Base-by-base conservation (phyloP, 2,888 invertebrate species). In the Cerastis leucographa region DNA sequence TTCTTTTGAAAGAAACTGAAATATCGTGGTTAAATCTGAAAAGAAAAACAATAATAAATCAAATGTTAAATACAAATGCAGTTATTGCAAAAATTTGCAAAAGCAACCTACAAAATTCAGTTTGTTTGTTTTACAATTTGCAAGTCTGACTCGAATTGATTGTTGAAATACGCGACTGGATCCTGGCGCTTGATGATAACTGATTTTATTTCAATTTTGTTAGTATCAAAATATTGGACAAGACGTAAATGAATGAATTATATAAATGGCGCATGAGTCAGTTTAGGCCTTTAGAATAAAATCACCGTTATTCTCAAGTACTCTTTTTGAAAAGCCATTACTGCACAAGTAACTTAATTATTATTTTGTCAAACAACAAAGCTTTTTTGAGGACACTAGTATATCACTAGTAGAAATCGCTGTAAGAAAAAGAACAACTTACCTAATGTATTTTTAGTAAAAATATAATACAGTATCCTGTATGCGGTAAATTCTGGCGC, bases 371-470 rank as follows among this genome's bases (percentile, higher is more conserved):
- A 35, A 70, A 11, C 12, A 46, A 25, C 12, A 29, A 44, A 29
- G 25, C 25, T 35, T 40, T 19, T 42, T 73, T 44, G 7, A 12
- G 5, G 22, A 29, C 42, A 54, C 29, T 74, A 54, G 8, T 29
- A 17, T 29, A 42, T 29, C 19, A 42, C 14, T 22, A 42, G n/a
- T 22, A 35, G 4, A 69, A 25, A 14, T 46, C 0, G 19, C n/a
- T 71, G n/a, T 0, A 76, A 51, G 49, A 54, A 49, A 56, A 19
- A 85, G 77, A 82, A 87, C 65, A 80, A 93, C 96, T 90, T 96
- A 99, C 99, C 99, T 97, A 99, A 97, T 86, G 99, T 98, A 96
- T 99, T 99, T 93, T 99, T 99, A n/a, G 99, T 99, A 93, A 99
- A 99, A 87, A 99, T 98, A 92, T 99, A 99, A 94, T 99, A 99